A percentile compares a stretch with the other conserved stretches of the same genome.
Evolutionary conservation across 2,888 invertebrate genomes (phyloP).

Genomic region (Herminia tarsipennalis): DNA sequence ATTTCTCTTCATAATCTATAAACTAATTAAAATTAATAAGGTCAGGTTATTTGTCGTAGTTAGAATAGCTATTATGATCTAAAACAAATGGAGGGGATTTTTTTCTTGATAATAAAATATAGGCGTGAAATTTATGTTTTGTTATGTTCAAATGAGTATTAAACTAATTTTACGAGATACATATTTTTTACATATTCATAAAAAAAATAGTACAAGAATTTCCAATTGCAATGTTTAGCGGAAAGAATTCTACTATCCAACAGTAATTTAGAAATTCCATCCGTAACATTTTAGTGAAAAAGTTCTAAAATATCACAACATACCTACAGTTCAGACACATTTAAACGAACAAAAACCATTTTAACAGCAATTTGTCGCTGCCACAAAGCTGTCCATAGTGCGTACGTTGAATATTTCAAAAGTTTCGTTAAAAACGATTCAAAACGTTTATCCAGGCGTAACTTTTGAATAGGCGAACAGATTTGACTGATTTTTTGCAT

Average conservation of each 20-base stretch:
- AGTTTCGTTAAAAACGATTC: conserved; percentile 45
- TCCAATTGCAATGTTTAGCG: too few relatives aligned
- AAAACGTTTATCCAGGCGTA: conserved; percentile 51
- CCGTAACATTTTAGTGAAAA: conserved; percentile 1
- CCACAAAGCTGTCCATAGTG: conserved; percentile 32
- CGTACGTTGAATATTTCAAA: conserved; percentile 37
- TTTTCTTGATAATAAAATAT: too few relatives aligned
- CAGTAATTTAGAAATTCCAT: not conserved
- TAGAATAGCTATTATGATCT: too few relatives aligned
- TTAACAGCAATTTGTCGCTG: conserved; percentile 34
- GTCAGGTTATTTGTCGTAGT: too few relatives aligned
- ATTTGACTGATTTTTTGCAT: conserved; percentile 34
- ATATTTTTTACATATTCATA: too few relatives aligned
- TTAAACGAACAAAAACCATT: conserved; percentile 29
- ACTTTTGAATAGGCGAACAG: conserved; percentile 42
- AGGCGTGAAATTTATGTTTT: too few relatives aligned
- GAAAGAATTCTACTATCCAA: not conserved
- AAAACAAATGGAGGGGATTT: too few relatives aligned
- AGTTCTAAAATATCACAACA: conserved; percentile 1
- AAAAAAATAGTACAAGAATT: too few relatives aligned
- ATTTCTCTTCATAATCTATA: conserved; percentile 74
- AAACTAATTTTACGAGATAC: too few relatives aligned
- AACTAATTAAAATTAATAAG: conserved; percentile 10
- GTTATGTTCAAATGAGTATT: too few relatives aligned
- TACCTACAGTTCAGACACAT: conserved; percentile 13